Percentiles rank a stretch among this genome's conserved stretches.
phyloP scores from a whole-genome alignment of 2,113 vertebrate species.

The Salminus brasiliensis region DNA sequence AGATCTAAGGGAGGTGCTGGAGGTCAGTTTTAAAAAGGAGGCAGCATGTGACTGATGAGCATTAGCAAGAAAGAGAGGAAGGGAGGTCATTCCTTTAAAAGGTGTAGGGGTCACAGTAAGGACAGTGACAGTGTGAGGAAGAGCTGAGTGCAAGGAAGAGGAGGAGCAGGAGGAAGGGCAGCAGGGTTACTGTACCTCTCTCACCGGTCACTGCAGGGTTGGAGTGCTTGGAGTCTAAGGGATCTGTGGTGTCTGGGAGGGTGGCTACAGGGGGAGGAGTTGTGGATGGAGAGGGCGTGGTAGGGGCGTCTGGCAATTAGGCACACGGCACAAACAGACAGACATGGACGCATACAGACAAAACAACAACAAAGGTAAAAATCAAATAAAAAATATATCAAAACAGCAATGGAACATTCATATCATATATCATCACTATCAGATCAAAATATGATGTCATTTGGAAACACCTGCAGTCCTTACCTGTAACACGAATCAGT shows the following conservation, averaged over 20 bases:
- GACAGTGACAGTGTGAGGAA: background rate
- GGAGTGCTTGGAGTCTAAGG: constrained; percentile 88
- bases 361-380: constrained; percentile 40
- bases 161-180: constrained; percentile 21
- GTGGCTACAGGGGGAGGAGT: constrained; percentile 91
- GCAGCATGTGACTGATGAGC: background rate
- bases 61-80: constrained; percentile 21
- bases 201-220: constrained; percentile 85
- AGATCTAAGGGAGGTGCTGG: too few relatives aligned
- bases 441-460: too few relatives aligned
- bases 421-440: constrained; percentile 14
- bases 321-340: constrained; percentile 66
- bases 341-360: constrained; percentile 46
- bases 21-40: too few relatives aligned
- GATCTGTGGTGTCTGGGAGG: constrained; percentile 90
- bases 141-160: too few relatives aligned
- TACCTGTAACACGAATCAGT: too few relatives aligned
- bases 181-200: constrained; percentile 87
- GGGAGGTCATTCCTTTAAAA: background rate
- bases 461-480: too few relatives aligned
- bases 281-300: constrained; percentile 93
- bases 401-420: constrained; percentile 45
- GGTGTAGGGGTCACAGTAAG: background rate
- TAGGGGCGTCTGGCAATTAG: constrained; percentile 94
- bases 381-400: constrained; percentile 33